A percentile compares a stretch with the other conserved stretches of the same genome.
Conservation (phyloP, 2,113 vertebrate genomes). For the Cochlearius cochlearius region DNA sequence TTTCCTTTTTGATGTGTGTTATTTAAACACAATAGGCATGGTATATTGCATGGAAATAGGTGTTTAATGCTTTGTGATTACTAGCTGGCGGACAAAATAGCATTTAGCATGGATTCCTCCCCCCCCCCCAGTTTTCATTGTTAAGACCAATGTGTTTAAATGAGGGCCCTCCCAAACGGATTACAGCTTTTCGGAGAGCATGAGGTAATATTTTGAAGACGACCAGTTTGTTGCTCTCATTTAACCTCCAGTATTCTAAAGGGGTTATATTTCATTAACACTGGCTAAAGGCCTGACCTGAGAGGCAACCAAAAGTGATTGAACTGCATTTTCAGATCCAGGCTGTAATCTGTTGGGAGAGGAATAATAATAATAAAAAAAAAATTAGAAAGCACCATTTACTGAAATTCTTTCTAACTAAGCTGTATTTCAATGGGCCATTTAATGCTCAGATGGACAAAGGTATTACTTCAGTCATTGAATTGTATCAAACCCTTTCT, state of each 20-base stretch:
- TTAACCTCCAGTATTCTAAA: conserved; percentile 85
- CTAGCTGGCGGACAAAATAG: conserved; percentile 24
- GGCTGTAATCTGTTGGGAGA: conserved; percentile 73
- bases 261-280: conserved; percentile 92
- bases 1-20: conserved; percentile 53
- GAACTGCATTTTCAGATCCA: conserved; percentile 79
- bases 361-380: conserved; percentile 48
- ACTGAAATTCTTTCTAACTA: conserved; percentile 78
- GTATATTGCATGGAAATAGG: conserved; percentile 39
- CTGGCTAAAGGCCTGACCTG: conserved; percentile 87
- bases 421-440: conserved; percentile 81
- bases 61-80: conserved; percentile 48
- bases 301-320: conserved; percentile 78
- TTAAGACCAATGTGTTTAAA: conserved; percentile 14
- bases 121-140: conserved; percentile 9
- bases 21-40: conserved; percentile 60
- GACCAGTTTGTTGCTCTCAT: conserved; percentile 65
- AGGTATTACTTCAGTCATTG: conserved; percentile 84
- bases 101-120: neutral
- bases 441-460: conserved; percentile 87
- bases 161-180: neutral
- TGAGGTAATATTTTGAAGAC: conserved; percentile 54
- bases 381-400: conserved; percentile 75
- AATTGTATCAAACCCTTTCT: conserved; percentile 80
- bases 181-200: conserved; percentile 34